Percentiles rank a stretch among this genome's conserved stretches.
Conservation (phyloP, 2,888 invertebrate species). For the Pseudococcus jackbeardsleyi region DNA sequence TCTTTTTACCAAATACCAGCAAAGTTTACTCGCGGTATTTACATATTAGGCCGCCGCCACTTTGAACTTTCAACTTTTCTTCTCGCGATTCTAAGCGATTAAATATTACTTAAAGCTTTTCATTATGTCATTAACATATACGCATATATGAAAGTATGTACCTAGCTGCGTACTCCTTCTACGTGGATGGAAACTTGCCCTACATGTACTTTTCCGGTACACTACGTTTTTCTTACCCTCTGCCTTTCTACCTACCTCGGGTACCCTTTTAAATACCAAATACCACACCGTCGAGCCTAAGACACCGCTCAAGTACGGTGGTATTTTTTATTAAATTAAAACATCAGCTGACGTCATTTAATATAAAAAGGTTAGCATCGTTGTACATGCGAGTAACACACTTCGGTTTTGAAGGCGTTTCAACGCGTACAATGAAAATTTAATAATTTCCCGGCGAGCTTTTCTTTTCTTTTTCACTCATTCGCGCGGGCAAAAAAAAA, state of each 20-base stretch:
- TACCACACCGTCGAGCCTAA: neutral
- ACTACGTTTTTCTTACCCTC: neutral
- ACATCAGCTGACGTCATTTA: conserved; percentile 36
- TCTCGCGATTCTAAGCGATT: conserved; percentile 31
- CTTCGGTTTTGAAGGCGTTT: neutral
- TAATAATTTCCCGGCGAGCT: conserved; percentile 5
- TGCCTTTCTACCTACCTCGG: too few relatives aligned
- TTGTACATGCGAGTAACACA: neutral
- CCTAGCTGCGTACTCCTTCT: neutral
- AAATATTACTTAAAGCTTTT: conserved; percentile 52
- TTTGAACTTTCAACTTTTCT: conserved; percentile 50
- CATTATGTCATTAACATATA: conserved; percentile 52
- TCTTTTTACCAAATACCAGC: neutral
- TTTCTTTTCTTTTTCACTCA: neutral
- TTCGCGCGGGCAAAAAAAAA: neutral
- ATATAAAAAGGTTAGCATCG: neutral
- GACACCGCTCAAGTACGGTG: neutral
- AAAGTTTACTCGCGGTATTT: conserved; percentile 5
- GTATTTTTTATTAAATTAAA: conserved; percentile 42
- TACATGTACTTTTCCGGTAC: neutral
- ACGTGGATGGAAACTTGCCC: neutral
- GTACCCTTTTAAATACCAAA: neutral
- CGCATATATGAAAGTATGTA: neutral
- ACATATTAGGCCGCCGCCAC: neutral
- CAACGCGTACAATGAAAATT: neutral